A percentile compares a stretch with the other conserved stretches of the same genome.
phyloP scores from a whole-genome alignment of 2,888 invertebrate species.

The Melolontha melolontha region DNA sequence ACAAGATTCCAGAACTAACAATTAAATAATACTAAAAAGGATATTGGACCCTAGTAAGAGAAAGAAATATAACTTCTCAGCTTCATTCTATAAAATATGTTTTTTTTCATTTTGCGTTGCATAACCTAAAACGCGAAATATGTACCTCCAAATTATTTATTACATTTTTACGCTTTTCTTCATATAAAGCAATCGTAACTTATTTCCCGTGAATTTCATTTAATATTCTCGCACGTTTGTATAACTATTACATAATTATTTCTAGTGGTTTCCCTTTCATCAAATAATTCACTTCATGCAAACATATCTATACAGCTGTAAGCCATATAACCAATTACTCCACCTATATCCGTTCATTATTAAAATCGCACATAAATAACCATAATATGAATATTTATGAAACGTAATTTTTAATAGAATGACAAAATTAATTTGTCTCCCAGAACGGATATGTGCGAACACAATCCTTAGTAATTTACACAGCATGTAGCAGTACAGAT shows the following conservation, averaged over 20 bases:
- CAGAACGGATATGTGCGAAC: constrained; percentile 28
- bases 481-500: constrained; percentile 4
- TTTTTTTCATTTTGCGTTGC: no score
- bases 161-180: no score
- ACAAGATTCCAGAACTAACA: no score
- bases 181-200: no score
- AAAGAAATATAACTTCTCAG: no score
- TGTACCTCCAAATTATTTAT: no score
- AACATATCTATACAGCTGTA: constrained; percentile 21
- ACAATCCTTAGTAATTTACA: constrained; percentile 27
- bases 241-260: constrained; percentile 11
- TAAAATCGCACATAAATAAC: constrained; percentile 26
- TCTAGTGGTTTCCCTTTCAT: constrained; percentile 9
- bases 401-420: constrained; percentile 21
- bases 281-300: constrained; percentile 16
- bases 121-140: no score
- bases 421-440: constrained; percentile 32
- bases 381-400: constrained; percentile 26
- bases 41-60: no score
- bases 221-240: neutral
- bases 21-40: no score
- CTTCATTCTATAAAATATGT: no score
- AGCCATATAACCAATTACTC: constrained; percentile 12
- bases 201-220: no score
- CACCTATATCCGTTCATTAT: constrained; percentile 25